Base-by-base conservation (phyloP, 2,113 vertebrate species). In the Pelodiscus sinensis region DNA sequence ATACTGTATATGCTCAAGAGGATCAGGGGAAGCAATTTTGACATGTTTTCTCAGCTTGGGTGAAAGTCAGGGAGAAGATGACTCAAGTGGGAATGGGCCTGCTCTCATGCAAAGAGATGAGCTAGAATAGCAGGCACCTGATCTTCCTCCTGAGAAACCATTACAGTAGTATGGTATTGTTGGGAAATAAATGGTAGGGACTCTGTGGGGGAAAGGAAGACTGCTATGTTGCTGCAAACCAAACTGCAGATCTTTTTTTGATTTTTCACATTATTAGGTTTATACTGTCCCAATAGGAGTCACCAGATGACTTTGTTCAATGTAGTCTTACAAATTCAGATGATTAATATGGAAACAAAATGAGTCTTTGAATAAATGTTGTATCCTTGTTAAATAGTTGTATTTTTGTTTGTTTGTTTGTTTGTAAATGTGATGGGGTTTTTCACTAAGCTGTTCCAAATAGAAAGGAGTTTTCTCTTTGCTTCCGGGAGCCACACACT, bases 1-100 rank as follows among this genome's bases (percentile, higher is more conserved):
- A 1, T 8, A 27, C 68, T 87, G 54, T 50, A 58, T 54, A 50
- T 2, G 35, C 0, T 22, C 19, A 84, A 85, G 90, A 73, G 60
- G 3, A 0, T 51, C 8, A 55, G 2, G 3, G 58, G 3, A 1
- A 52, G 1, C 0, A 13, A 27, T 78, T 82, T 88, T 84, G 12
- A 51, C 18, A 86, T 2, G 1, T 29, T 87, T 78, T 85, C 0
- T 51, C 51, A 87, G 85, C 13, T 84, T 3, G 29, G 65, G 12
- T 56, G 15, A 8, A 56, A 21, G 55, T 2, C 9, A 0, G 1
- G 8, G 86, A 89, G 80, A 3, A 87, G 60, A 50, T 51, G 81
- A 8, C 9, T 81, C 81, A 15, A 85, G 12, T 4, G 9, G 1
- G 4, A 52, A 4, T 57, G 16, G 71, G 29, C 4, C 58, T 7